Evolutionary conservation across 2,888 invertebrate species (phyloP), one percentile per base, ranked within the genome.

Genomic region (Gasteruption jaculator): DNA sequence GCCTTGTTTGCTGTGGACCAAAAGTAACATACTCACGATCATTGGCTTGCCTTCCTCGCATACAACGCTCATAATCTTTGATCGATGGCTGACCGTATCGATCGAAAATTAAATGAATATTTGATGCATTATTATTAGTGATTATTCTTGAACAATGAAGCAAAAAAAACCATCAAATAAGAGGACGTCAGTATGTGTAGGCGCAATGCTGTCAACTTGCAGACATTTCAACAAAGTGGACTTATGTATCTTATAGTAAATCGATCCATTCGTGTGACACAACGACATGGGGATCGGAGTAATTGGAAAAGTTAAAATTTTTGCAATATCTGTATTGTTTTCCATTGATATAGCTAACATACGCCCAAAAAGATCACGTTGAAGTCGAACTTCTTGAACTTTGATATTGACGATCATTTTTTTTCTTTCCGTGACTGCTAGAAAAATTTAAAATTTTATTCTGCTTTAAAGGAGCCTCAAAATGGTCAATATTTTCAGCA

Each of bases 91-190:
- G 22, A 24, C 36, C 36, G 25, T 51, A 48, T 11, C 10, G 24
- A 33, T 48, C 45, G n/a, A 49, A 53, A 18, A 49, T 20, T 7
- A 46, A 3, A 30, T 47, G 32, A 11, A 51, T 45, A 40, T 6
- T 36, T 19, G 29, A 2, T 8, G 40, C 46, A n/a, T 39, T 37
- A 10, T 43, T 30, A 29, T 47, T 36, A 1, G 52, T 53, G 4
- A 54, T 31, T 46, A 52, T 52, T 48, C 43, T 61, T 38, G 57
- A 52, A 4, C 53, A 43, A 47, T 63, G 60, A 10, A 58, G 27
- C 14, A 57, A 38, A 33, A 57, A 39, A 66, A 68, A 6, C 61
- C 63, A 54, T 66, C 63, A 41, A 63, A 49, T 27, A 66, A 40
- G 8, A 56, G 20, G 20, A 59, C 38, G 48, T 64, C 57, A 4